Conservation (phyloP, 2,888 invertebrate species). For the Penaeus monodon region DNA sequence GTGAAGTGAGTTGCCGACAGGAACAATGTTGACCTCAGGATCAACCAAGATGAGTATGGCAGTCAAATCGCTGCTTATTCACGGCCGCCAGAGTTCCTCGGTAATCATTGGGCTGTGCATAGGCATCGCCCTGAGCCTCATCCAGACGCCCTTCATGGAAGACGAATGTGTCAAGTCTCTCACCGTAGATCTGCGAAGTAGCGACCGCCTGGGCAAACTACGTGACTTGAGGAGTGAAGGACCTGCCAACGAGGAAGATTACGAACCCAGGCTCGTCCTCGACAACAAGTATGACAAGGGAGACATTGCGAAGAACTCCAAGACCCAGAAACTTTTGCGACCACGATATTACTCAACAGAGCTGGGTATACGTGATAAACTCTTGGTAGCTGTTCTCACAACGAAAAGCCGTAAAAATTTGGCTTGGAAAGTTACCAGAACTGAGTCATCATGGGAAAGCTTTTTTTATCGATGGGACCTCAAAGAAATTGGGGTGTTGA, state of each 20-base stretch:
- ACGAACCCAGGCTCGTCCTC: constrained; percentile 43
- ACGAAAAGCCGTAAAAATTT: constrained; percentile 80
- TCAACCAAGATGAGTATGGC: background rate
- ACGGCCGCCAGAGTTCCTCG: constrained; percentile 44
- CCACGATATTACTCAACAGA: constrained; percentile 96
- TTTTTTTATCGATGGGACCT: constrained; percentile 78
- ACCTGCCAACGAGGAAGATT: constrained; percentile 30
- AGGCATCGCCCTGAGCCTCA: constrained; percentile 50
- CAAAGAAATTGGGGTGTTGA: constrained; percentile 71
- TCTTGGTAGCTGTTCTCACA: constrained; percentile 88
- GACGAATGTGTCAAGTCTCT: constrained; percentile 32
- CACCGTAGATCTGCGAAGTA: background rate
- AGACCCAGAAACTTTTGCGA: constrained; percentile 70
- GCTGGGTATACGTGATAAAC: constrained; percentile 89
- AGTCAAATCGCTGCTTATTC: constrained; percentile 19
- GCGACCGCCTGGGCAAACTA: constrained; percentile 31
- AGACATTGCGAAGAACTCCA: constrained; percentile 22
- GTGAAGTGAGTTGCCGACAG: background rate
- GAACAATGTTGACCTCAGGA: background rate
- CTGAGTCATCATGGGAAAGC: constrained; percentile 85
- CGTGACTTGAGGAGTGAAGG: constrained; percentile 46
- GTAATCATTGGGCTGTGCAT: constrained; percentile 54
- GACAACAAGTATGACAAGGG: constrained; percentile 32
- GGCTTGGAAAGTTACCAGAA: constrained; percentile 88
- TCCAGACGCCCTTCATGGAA: constrained; percentile 45